Base-by-base conservation (phyloP, 1,140 invertebrate species). In the Dermatophagoides farinae region DNA sequence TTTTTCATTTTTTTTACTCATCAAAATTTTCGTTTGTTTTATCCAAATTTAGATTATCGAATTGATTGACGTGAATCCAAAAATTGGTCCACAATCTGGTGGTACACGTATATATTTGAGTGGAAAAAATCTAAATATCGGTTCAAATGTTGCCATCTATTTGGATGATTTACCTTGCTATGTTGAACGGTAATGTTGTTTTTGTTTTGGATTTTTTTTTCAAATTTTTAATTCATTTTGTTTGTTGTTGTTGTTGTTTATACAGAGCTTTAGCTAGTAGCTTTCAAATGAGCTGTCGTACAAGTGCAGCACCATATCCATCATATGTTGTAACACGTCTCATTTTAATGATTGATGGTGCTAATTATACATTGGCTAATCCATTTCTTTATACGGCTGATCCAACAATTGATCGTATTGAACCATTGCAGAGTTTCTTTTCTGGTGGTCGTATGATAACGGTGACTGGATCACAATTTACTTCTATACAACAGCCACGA, bases 371-470 rank as follows among this genome's bases (percentile, higher is more conserved):
- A 1, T 72, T 86, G 25, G 70, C 72, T 37, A 75, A 77, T 11
- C 80, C 88, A 18, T 96, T 86, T 68, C 85, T 84, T 66, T 96
- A 91, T 68, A 88, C 86, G 31, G 79, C 82, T 60, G 89, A 97
- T 75, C 91, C 91, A n/a, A 85, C 82, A 0, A 86, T 97, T 38
- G 64, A 47, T 14, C 57, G 62, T 12, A 71, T 75, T 49, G 55
- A 66, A 38, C 74, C 74, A n/a, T 55, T 66, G n/a, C 66, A 67
- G 14, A 67, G 67, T 39, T 75, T 72, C 57, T 64, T 70, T 6
- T 88, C 88, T 66, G 93, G 93, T 61, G 93, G 93, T 11, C 79
- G 89, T 60, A 85, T 88, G 76, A 82, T 97, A 40, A 89, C 85
- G 43, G 86, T 96, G 0, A 86, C 88, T 70, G 91, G 90, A 0